Base-by-base conservation (phyloP, 1,140 invertebrate species). In the Drosophila nigromelanica region DNA sequence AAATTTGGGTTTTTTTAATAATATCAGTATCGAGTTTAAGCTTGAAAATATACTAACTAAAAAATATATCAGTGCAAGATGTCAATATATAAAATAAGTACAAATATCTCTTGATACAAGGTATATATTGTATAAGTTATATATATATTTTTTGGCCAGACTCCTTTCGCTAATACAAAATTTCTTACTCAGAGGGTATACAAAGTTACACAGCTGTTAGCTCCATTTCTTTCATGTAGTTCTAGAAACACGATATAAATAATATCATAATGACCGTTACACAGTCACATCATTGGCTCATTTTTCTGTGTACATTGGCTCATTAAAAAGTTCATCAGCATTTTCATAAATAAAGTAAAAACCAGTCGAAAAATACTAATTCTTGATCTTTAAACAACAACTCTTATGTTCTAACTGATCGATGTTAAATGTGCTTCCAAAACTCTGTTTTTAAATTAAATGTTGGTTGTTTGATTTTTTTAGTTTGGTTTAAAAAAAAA, bases 361-460 rank as follows among this genome's bases (percentile, higher is more conserved):
- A 59, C n/a, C 61, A 48, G 14, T 72, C 47, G 30, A 72, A 72
- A 72, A 72, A 54, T 24, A 11, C 43, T 48, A 68, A 40, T 45
- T 54, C 14, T 68, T 73, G 45, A 39, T 37, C 60, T 52, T 45
- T 30, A 42, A 70, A 67, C 40, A 39, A 35, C 43, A 79, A 39
- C 63, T 80, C 35, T 86, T 86, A 40, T 69, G 82, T 86, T 86
- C 60, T 64, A 76, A 63, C 61, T 82, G 75, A 87, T 86, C 72
- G 81, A 86, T 86, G 81, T 86, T 86, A 69, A 87, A 72, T 86
- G 81, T 86, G 81, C 81, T 86, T 78, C 35, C 68, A 72, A 87
- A 85, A 61, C 70, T 85, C 78, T 81, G 67, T 86, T 81, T 86
- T 72, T 51, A 80, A 74, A 68, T 81, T 86, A 56, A 52, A 86